Base-by-base conservation (phyloP, 2,113 vertebrate species). In the Thunnus thynnus region DNA sequence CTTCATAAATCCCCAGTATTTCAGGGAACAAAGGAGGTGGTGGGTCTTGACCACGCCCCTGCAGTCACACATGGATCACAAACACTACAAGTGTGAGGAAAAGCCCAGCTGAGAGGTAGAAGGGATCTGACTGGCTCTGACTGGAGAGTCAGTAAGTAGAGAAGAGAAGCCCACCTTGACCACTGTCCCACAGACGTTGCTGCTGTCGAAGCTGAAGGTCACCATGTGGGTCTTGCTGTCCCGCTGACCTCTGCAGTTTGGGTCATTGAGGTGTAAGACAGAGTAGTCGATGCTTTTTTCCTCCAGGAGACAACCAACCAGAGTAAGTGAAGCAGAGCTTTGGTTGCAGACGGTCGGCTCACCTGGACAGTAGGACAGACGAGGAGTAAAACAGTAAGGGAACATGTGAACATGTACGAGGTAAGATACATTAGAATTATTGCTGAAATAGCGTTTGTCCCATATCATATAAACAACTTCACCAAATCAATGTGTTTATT, bases 251-350 rank as follows among this genome's bases (percentile, higher is more conserved):
- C 11, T 36, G 72, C 86, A 88, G 62, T 3, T 36, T 13, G 0
- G 36, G 63, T 90, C 71, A 1, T 64, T 80, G 16, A 90, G 81
- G 58, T 86, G 84, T 8, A 90, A 41, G 5, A 0, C n/a, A 0
- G 61, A 44, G 76, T 78, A 81, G 22, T 48, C 16, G 1, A 88
- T 30, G 32, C 52, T 56, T 55, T 48, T 68, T 41, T 88, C 84
- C 36, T 63, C 69, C 88, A 90, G 55, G 25, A 88, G 84, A 77
- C 89, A 90, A 16, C 54, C 1, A 0, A 52, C 60, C 78, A 90
- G 32, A 56, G 25, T 22, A 0, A 88, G 0, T 0, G 72, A 77
- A 8, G 81, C 81, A 18, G 84, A 77, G 20, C 50, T 54, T 12
- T 61, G 6, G 0, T 4, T 13, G 48, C 86, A 90, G 47, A 69